These are phyloP conservation scores for Clarias magur DNA, from an alignment of 2,113 vertebrate species.

Conservation along the genomic window DNA sequence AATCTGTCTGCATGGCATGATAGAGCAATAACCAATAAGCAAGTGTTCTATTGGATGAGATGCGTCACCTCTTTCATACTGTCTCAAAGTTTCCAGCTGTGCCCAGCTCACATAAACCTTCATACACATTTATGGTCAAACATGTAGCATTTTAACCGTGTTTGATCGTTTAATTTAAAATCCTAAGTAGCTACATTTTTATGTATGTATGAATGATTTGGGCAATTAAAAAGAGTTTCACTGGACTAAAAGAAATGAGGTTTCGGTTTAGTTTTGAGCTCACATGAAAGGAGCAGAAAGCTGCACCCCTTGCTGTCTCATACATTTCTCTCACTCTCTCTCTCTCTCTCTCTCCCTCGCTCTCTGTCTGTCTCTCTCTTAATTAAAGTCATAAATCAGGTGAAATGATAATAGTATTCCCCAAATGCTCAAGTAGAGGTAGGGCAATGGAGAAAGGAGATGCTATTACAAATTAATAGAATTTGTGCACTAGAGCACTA, in stretches of 20 bases:
- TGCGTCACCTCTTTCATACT: background rate
- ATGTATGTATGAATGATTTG: background rate
- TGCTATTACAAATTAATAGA: slow-evolving; percentile 37
- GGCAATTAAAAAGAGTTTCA: background rate
- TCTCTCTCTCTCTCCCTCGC: slow-evolving; percentile 2
- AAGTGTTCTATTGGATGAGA: background rate
- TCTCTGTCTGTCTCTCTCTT: slow-evolving; percentile 24
- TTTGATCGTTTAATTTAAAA: background rate
- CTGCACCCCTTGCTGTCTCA: slow-evolving; percentile 16
- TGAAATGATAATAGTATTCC: slow-evolving; percentile 45
- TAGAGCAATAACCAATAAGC: slow-evolving; percentile 27
- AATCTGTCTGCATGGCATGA: slow-evolving; percentile 33
- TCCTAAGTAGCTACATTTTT: background rate
- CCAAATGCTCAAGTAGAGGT: slow-evolving; percentile 20
- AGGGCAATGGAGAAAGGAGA: slow-evolving; percentile 29
- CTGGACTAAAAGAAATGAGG: slow-evolving; percentile 20
- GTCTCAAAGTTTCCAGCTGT: slow-evolving; percentile 24
- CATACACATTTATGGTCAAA: background rate
- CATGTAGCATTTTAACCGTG: background rate
- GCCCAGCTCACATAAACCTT: slow-evolving; percentile 17
- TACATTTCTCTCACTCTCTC: slow-evolving; percentile 4
- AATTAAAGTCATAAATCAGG: slow-evolving; percentile 56
- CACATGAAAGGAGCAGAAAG: slow-evolving; percentile 13
- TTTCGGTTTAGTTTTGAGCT: slow-evolving; percentile 21
- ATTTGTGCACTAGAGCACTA: slow-evolving; percentile 8